Conservation (phyloP, 2,797 vertebrate species). For the Avahi laniger region DNA sequence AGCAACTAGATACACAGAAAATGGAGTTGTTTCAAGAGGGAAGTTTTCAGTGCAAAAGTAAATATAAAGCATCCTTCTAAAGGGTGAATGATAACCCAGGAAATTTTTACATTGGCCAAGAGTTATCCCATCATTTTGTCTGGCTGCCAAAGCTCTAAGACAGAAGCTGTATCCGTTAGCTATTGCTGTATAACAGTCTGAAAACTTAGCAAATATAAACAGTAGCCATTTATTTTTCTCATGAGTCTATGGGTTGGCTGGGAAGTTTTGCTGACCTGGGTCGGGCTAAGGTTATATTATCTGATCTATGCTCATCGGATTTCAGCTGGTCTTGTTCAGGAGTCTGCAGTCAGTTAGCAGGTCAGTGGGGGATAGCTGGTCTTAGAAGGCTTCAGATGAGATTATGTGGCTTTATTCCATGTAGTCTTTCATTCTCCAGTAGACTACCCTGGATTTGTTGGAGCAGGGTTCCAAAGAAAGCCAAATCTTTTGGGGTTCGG, state of each 20-base stretch:
- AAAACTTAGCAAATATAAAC: neutral
- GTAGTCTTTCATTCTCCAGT: neutral
- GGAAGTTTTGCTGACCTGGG: neutral
- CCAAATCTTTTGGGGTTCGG: neutral
- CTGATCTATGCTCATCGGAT: neutral
- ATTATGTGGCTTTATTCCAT: neutral
- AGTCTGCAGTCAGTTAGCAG: neutral
- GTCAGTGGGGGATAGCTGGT: too few relatives aligned
- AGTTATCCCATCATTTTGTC: neutral
- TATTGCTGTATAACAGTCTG: constrained; percentile 21
- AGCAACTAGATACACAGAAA: constrained; percentile 79
- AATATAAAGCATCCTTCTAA: neutral
- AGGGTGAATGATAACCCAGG: constrained; percentile 15
- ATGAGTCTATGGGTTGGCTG: neutral
- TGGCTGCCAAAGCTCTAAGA: neutral
- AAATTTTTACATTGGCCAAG: constrained; percentile 1
- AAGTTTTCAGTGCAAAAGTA: constrained; percentile 54
- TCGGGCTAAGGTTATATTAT: neutral
- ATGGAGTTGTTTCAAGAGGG: constrained; percentile 60
- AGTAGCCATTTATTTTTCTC: neutral
- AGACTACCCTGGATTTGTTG: neutral
- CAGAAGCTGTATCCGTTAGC: constrained; percentile 29
- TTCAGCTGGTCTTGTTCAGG: neutral
- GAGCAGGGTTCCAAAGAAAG: neutral
- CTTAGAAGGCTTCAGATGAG: neutral